Conservation (phyloP, 30 jellyfish, hydroid and myxozoan species). For the Mastigias papua region DNA sequence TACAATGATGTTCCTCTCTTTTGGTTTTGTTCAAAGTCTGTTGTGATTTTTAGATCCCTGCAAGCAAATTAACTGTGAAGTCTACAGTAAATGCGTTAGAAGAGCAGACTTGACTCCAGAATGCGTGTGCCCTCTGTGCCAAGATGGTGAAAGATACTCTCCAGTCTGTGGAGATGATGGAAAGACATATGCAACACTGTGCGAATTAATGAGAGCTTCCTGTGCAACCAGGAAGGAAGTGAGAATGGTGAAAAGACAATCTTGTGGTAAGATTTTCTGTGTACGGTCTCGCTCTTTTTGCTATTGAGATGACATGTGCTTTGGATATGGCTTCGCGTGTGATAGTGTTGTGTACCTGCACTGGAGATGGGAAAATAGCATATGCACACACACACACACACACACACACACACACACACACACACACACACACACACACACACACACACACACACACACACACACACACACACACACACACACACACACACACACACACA, state of each 20-base stretch:
- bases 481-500: too few species aligned
- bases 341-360: too few species aligned
- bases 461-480: too few species aligned
- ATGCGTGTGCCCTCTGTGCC: constrained; percentile 81
- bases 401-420: too few species aligned
- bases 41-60: constrained; percentile 77
- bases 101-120: constrained; percentile 62
- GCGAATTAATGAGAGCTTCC: constrained; percentile 50
- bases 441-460: too few species aligned
- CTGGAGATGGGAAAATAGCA: too few species aligned
- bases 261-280: constrained; percentile 85
- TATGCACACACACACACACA: too few species aligned
- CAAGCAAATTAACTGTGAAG: constrained; percentile 33
- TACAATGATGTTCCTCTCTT: too few species aligned
- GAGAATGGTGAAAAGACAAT: constrained; percentile 9
- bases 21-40: too few species aligned
- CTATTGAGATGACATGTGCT: neutral
- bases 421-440: too few species aligned
- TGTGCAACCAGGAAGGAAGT: constrained; percentile 46
- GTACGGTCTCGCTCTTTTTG: too few species aligned
- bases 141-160: constrained; percentile 1
- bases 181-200: constrained; percentile 69
- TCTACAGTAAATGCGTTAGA: constrained; percentile 50
- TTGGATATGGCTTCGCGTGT: too few species aligned
- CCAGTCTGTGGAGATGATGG: constrained; percentile 91